These are phyloP conservation scores for Steinernema hermaphroditum DNA, from an alignment of 2,888 invertebrate species.

Conservation along the genomic window DNA sequence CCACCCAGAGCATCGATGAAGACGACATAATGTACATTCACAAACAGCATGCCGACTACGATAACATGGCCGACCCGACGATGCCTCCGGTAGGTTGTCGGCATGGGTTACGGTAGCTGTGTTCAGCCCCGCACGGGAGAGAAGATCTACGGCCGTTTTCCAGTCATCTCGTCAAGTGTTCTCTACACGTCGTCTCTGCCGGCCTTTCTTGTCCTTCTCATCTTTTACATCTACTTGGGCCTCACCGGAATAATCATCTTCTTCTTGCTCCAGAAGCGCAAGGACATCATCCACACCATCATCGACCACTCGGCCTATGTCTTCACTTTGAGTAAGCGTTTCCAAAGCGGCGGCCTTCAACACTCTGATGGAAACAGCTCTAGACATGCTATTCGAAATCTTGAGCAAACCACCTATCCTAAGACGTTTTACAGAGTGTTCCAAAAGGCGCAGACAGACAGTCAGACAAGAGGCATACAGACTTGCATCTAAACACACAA, in stretches of 20 bases:
- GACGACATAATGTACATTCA: neutral
- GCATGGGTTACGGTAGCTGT: neutral
- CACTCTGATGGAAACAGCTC: too few relatives aligned
- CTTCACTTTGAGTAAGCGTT: neutral
- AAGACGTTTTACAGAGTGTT: too few relatives aligned
- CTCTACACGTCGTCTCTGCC: neutral
- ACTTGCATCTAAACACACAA: too few relatives aligned
- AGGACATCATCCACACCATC: neutral
- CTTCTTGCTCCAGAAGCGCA: neutral
- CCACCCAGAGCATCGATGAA: neutral
- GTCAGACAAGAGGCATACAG: too few relatives aligned
- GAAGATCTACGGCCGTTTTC: neutral
- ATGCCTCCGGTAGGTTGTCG: neutral
- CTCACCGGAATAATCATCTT: neutral
- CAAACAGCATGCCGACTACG: neutral
- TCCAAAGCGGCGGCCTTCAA: too few relatives aligned
- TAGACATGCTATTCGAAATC: too few relatives aligned
- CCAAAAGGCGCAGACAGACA: too few relatives aligned
- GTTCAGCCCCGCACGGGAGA: neutral
- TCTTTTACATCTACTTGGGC: neutral
- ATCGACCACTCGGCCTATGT: neutral
- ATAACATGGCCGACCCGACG: slow-evolving; percentile 9
- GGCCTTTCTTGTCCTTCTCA: neutral
- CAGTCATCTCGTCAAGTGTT: neutral
- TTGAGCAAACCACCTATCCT: too few relatives aligned